Base-by-base conservation (phyloP, 1,140 invertebrate species). In the Hyles vespertilio region DNA sequence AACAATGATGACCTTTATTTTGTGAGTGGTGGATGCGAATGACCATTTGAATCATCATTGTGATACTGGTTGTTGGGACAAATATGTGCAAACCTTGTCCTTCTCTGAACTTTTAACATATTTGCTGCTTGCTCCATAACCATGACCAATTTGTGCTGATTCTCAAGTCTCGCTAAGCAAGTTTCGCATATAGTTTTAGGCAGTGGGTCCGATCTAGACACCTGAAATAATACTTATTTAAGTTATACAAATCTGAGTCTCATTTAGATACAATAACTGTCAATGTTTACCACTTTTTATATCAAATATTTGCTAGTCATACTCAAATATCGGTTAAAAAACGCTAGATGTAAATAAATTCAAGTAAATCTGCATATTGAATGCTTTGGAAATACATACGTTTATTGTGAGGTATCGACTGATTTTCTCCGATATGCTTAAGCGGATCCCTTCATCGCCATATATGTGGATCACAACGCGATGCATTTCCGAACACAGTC, bases 401-500 rank as follows among this genome's bases (percentile, higher is more conserved):
- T 93, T 94, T 65, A 95, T 94, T 62, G 94, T 93, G 43, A 95
- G 88, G 83, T 94, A 94, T 67, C 91, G 91, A 81, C 94, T 94
- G 61, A 95, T 94, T 90, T 94, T 94, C 64, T 94, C 92, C 5
- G 93, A 93, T 56, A 95, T 90, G 72, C 91, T 91, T 77, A 94
- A 89, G 67, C 92, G 92, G 70, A 92, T 91, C 47, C 93, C 94
- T 89, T 94, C 93, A 75, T 94, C 93, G 5, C 94, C 93, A 82
- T 94, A 94, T 76, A 95, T 94, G 79, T 94, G 94, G 66, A 95
- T 92, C 53, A 95, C 94, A 72, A 93, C 93, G 79, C 92, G 91
- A 80, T 94, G 94, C 93, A 95, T 94, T 91, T 94, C 94, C 50
- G 93, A 94, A 87, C 94, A 95, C 40, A 95, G 91, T 80, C 94